Evolutionary conservation across 2,797 vertebrate genomes (phyloP), one percentile per base, ranked within the genome.

Genomic region (Sciurus carolinensis): DNA sequence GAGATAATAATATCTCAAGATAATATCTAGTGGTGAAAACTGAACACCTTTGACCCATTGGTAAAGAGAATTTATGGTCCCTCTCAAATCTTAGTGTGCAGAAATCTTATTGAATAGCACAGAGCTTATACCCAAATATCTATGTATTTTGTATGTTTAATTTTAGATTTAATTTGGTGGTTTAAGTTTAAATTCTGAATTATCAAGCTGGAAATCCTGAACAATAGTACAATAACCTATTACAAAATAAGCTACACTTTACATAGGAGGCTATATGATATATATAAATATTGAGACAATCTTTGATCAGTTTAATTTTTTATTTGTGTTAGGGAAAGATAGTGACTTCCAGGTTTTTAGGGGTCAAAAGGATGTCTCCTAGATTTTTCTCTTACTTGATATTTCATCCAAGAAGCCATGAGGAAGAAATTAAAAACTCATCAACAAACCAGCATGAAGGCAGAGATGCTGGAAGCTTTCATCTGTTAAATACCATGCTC

Each of bases 371-470:
- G 93, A 94, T 33, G 18, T 50, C 77, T 47, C 50, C 44, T 89
- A 0, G 3, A 72, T 3, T 93, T 95, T 95, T 42, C 67, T 73
- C 62, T 69, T 94, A 84, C 57, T 95, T 97, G 57, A 7, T 77
- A 15, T 97, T 98, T 84, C 22, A 93, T 97, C 59, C 95, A 92
- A 96, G 94, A 82, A 96, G 10, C 59, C 81, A 96, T 18, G 76
- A 91, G 92, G 95, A 98, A 98, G 95, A 97, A 98, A 98, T 97
- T 97, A 97, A 98, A 98, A 98, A 79, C 96, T 96, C 97, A 97
- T 98, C 96, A 98, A n/a, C 69, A 97, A 96, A 94, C 52, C 97
- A 97, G 97, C 94, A 72, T 97, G 97, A 95, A 96, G 62, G 88
- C 79, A 96, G 1, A 4, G 66, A 83, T 71, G 42, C 95, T 97